A percentile compares a stretch with the other conserved stretches of the same genome.
Conservation (phyloP, 2,888 invertebrate genomes). For the Oegoconia quadripuncta region DNA sequence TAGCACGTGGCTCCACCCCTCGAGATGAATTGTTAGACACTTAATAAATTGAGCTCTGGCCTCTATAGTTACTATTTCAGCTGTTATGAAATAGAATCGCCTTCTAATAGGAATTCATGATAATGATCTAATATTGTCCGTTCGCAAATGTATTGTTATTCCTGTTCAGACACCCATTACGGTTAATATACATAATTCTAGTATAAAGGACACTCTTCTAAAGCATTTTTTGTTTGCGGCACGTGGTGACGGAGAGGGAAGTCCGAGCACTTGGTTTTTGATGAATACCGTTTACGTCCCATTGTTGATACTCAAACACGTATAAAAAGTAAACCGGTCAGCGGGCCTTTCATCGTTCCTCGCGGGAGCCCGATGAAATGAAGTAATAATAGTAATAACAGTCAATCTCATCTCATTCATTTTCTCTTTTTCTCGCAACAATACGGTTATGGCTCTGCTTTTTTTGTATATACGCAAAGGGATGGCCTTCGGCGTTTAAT, state of each 20-base stretch:
- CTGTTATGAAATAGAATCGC: background rate
- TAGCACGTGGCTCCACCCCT: no score
- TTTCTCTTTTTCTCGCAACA: constrained; percentile 70
- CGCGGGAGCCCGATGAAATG: constrained; percentile 66
- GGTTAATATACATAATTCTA: no score
- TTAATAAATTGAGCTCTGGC: no score
- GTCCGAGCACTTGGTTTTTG: constrained; percentile 42
- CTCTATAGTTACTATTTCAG: background rate
- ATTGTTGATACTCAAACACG: constrained; percentile 69
- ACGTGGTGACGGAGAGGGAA: background rate
- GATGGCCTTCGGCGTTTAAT: constrained; percentile 76
- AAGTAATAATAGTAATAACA: constrained; percentile 76
- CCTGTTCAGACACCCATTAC: no score
- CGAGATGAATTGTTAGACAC: no score
- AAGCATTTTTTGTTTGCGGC: background rate
- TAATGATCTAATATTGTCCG: no score
- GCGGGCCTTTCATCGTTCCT: constrained; percentile 67
- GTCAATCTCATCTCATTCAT: constrained; percentile 75
- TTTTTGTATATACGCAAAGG: constrained; percentile 76
- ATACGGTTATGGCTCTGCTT: constrained; percentile 66
- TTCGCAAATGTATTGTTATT: no score
- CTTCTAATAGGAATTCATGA: no score
- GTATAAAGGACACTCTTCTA: no score
- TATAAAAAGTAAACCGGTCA: constrained; percentile 76
- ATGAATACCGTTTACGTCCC: constrained; percentile 72